These are phyloP conservation scores for Leptatherina wallacei DNA, from an alignment of 2,797 vertebrate species.

Conservation along the genomic window DNA sequence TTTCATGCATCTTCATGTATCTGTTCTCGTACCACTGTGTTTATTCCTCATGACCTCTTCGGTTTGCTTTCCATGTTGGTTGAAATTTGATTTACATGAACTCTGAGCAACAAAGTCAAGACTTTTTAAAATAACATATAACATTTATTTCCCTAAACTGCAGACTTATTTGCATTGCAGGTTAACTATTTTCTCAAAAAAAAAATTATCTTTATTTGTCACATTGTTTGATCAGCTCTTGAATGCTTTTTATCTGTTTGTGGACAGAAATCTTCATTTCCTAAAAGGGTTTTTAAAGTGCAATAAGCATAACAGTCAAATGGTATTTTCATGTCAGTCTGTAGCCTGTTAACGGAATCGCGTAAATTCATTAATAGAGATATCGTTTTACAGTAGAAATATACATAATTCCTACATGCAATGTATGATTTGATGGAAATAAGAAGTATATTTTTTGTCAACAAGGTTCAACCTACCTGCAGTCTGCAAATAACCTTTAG, in stretches of 20 bases:
- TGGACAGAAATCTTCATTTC: neutral
- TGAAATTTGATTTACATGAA: neutral
- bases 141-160: neutral
- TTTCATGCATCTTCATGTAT: constrained; percentile 2
- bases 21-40: constrained; percentile 6
- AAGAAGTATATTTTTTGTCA: constrained; percentile 1
- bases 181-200: neutral
- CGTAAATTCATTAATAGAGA: no score
- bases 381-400: neutral
- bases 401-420: neutral
- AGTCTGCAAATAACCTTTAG: neutral
- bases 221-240: neutral
- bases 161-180: neutral
- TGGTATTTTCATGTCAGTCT: neutral
- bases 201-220: neutral
- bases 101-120: constrained; percentile 9
- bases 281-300: no score
- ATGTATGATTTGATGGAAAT: neutral
- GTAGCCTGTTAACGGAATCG: neutral
- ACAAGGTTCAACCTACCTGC: neutral
- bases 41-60: constrained; percentile 23
- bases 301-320: neutral
- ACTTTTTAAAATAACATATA: neutral
- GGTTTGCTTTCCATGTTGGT: constrained; percentile 23
- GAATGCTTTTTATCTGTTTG: neutral